phyloP scores from a whole-genome alignment of 53 echinoderm and acorn worm genomes.

The Apostichopus leukothele region DNA sequence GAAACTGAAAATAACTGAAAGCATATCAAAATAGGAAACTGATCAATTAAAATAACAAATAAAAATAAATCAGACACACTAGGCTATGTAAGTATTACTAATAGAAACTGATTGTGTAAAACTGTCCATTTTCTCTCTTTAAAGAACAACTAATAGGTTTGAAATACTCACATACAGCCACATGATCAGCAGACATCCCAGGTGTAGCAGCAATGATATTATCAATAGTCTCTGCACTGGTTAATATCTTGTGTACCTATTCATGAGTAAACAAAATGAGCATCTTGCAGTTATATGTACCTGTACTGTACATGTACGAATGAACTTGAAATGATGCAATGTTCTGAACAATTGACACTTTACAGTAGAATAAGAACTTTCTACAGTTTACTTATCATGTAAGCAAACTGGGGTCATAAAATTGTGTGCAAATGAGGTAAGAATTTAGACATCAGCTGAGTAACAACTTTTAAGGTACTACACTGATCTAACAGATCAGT shows the following conservation, averaged over 20 bases:
- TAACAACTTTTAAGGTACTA: no score
- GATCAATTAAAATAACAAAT: neutral
- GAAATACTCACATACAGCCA: slow-evolving; percentile 83
- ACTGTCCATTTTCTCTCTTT: no score
- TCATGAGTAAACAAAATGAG: neutral
- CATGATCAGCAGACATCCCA: slow-evolving; percentile 81
- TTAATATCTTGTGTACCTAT: slow-evolving; percentile 92
- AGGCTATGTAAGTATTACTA: no score
- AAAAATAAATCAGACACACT: neutral
- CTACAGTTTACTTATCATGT: no score
- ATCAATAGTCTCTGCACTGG: slow-evolving; percentile 87
- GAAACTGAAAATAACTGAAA: neutral
- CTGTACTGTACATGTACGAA: neutral
- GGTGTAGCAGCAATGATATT: slow-evolving; percentile 94
- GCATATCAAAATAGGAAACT: no score
- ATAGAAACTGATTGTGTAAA: no score
- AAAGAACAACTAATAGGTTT: neutral
- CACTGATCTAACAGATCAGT: no score
- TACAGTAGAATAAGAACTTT: neutral
- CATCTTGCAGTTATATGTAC: neutral
- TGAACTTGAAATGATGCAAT: neutral
- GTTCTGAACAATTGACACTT: neutral
- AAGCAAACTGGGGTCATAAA: no score
- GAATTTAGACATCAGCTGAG: no score
- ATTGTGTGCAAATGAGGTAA: no score